Evolutionary conservation across 2,113 vertebrate genomes (phyloP).

Genomic region (Microcebus griseorufus): DNA sequence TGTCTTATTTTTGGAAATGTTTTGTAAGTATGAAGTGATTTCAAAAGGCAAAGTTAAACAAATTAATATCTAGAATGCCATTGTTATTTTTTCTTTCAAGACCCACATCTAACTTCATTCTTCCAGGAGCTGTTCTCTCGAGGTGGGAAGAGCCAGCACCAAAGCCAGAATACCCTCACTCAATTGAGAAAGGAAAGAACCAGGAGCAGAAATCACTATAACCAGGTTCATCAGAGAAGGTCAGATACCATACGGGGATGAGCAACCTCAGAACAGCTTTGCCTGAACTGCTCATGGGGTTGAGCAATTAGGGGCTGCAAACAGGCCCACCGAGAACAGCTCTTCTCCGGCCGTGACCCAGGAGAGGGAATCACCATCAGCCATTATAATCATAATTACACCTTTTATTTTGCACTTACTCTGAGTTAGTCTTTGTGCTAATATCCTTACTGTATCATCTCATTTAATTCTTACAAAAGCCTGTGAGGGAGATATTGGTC

Average conservation of each 20-base stretch:
- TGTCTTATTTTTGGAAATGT: not conserved
- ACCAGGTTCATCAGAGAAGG: not conserved
- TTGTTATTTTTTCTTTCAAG: not conserved
- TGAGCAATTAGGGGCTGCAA: not conserved
- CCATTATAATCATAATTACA: not conserved
- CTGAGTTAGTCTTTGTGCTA: not conserved
- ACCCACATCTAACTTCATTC: not conserved
- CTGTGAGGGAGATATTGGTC: not conserved
- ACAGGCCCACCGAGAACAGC: not conserved
- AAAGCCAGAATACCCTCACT: not conserved
- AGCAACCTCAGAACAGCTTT: not conserved
- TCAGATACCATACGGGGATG: not conserved
- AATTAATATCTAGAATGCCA: not conserved
- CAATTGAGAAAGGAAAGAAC: not conserved
- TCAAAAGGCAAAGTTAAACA: not conserved
- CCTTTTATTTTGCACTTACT: not conserved
- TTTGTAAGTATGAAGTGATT: not conserved
- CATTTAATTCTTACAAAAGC: constrained; percentile 22
- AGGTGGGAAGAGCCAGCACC: not conserved
- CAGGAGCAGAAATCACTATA: not conserved
- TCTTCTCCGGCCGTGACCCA: not conserved
- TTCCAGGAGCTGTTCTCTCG: not conserved
- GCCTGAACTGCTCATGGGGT: not conserved
- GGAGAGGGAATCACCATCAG: not conserved
- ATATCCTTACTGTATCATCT: not conserved